Conservation (phyloP, 37 sponge, comb jelly and placozoan species). For the Tethya wilhelma region DNA sequence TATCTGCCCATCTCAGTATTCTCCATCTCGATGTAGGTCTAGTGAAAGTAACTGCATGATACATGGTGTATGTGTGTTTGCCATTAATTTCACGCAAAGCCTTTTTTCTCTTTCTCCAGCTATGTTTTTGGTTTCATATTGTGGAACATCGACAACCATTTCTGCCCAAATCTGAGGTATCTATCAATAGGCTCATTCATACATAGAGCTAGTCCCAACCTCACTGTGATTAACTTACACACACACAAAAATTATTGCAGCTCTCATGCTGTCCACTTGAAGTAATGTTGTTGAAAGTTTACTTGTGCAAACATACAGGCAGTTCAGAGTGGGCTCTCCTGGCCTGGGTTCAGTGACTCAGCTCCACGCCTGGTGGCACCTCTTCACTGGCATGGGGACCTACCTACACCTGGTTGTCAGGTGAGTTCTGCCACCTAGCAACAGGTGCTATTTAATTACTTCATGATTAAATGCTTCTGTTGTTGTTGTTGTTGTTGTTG, state of each 20-base stretch:
- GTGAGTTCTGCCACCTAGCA: too few species aligned
- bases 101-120: slow-evolving; percentile 6
- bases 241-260: too few species aligned
- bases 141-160: slow-evolving; percentile 77
- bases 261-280: too few species aligned
- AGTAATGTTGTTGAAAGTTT: not conserved
- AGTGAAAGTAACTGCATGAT: not conserved
- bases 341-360: slow-evolving; percentile 47
- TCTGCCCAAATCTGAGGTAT: slow-evolving; percentile 69
- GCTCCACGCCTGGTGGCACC: slow-evolving; percentile 92
- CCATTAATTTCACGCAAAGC: too few species aligned
- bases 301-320: not conserved
- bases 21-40: slow-evolving; percentile 26
- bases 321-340: not conserved
- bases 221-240: too few species aligned
- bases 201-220: too few species aligned
- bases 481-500: not conserved
- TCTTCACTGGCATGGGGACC: slow-evolving; percentile 72
- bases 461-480: not conserved
- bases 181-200: not conserved
- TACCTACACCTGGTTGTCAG: slow-evolving; percentile 74
- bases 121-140: slow-evolving; percentile 56
- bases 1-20: slow-evolving; percentile 6
- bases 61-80: not conserved
- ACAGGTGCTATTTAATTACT: not conserved